Evolutionary conservation across 2,113 vertebrate genomes (phyloP), one percentile per base, ranked within the genome.

Genomic region (Tenebrosternarchus preto): DNA sequence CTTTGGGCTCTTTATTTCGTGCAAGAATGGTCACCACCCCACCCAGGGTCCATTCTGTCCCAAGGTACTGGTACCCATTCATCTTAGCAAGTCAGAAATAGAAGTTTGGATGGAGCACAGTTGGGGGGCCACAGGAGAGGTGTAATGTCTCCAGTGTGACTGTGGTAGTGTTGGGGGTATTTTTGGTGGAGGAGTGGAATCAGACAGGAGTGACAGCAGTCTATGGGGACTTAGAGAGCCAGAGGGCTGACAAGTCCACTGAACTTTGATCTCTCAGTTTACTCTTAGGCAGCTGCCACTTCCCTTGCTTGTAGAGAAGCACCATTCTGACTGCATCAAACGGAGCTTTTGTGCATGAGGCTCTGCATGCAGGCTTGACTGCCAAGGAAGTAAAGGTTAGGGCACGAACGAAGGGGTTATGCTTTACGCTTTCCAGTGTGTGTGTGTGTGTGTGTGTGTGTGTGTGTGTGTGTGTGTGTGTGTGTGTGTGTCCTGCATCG

Each of bases 311-410:
- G 84, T 61, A 86, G 85, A 73, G 55, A 46, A 67, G 77, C 86
- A 71, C 87, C 89, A 87, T 91, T 92, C 91, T 88, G 90, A 90
- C 85, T 79, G 70, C 53, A 24, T n/a, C 22, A 5, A 73, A 74
- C 61, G 84, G 91, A 92, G 91, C 92, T 90, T n/a, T n/a, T 91
- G 87, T 83, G 83, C 31, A 85, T 1, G 73, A 83, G 83, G 89
- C 89, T 88, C 80, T 85, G 55, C 83, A 71, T 61, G 27, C 86
- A 91, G 86, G 88, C 86, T 82, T 59, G 80, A 73, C 29, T 57
- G 85, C 16, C 20, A 17, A 17, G 27, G 50, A 7, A 43, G 57
- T 55, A 22, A n/a, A 55, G 46, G 69, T 50, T 33, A 69, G 25
- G 70, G 16, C 39, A 55, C 50, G 50, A 73, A 74, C 43, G 46